Percentiles rank a stretch among this genome's conserved stretches.
These are phyloP conservation scores for Scelioninae gen. 1 DNA, from an alignment of 2,888 invertebrate genomes.

Conservation along the genomic window DNA sequence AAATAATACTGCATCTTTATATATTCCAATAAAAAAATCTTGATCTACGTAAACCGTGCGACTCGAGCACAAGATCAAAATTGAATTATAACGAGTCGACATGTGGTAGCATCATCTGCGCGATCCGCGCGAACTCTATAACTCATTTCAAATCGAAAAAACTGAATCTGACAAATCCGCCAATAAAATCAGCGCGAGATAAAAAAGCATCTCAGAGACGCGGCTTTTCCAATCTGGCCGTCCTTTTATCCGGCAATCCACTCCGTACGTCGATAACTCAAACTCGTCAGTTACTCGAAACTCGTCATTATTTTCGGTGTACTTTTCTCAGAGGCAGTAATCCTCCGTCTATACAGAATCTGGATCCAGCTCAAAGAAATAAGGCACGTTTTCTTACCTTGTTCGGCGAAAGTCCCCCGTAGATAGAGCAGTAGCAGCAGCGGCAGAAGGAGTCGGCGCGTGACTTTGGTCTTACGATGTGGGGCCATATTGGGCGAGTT, in stretches of 20 bases:
- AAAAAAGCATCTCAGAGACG: slow-evolving; percentile 37
- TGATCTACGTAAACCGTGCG: background rate
- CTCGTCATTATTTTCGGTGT: slow-evolving; percentile 34
- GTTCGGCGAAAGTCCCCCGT: slow-evolving; percentile 54
- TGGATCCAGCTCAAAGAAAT: background rate
- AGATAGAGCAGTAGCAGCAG: slow-evolving; percentile 66
- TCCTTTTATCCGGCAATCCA: slow-evolving; percentile 21
- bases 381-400: slow-evolving; percentile 57
- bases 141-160: slow-evolving; percentile 37
- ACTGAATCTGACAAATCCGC: slow-evolving; percentile 57
- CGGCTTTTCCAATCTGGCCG: slow-evolving; percentile 34
- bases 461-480: slow-evolving; percentile 36
- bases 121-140: slow-evolving; percentile 17
- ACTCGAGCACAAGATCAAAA: background rate
- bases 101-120: slow-evolving; percentile 10
- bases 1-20: too few relatives aligned
- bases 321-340: slow-evolving; percentile 18
- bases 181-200: slow-evolving; percentile 47
- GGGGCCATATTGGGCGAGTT: slow-evolving; percentile 49
- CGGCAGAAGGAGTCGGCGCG: slow-evolving; percentile 48
- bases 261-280: slow-evolving; percentile 34
- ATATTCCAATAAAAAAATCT: background rate
- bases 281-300: slow-evolving; percentile 28
- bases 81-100: slow-evolving; percentile 31
- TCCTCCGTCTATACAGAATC: background rate